Base-by-base conservation (phyloP, 1,140 invertebrate genomes). In the Orius insidiosus region DNA sequence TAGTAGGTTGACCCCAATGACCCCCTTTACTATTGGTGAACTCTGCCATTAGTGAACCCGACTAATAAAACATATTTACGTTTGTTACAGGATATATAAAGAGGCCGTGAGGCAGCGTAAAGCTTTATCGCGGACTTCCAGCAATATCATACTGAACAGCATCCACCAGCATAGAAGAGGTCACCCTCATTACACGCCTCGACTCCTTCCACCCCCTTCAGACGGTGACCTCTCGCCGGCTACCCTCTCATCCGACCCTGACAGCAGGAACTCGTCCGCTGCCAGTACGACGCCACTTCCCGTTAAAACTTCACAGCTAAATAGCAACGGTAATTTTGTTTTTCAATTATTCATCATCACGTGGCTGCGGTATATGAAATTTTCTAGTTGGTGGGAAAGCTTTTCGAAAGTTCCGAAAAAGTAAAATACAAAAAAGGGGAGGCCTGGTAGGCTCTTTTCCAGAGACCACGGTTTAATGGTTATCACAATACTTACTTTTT, bases 61-160 rank as follows among this genome's bases (percentile, higher is more conserved):
- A n/a, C n/a, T n/a, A n/a, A n/a, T n/a, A n/a, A n/a, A n/a, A n/a
- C n/a, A n/a, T n/a, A n/a, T n/a, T n/a, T n/a, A n/a, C n/a, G n/a
- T 36, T 11, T 16, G 10, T 48, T 52, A n/a, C 47, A 58, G 59
- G 36, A 74, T 75, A 52, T 93, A 84, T 65, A 77, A 83, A 56
- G 87, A 93, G 62, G 89, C 89, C 0, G 76, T 88, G 1, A 69
- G 84, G 33, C 88, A 94, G 62, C 71, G 88, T 51, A 85, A 85
- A 57, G 85, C 84, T 1, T 61, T 88, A 8, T 80, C 79, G 34
- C 65, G 80, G 45, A 85, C 81, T 6, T 82, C 78, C 13, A 82
- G 78, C 49, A 84, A 85, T 62, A 84, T 84, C 47, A 70, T 85
- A 39, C 61, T 85, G 34, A 85, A 85, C 60, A 80, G 77, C 54